Evolutionary conservation across 2,113 vertebrate species (phyloP).

Genomic region (Pantherophis guttatus): DNA sequence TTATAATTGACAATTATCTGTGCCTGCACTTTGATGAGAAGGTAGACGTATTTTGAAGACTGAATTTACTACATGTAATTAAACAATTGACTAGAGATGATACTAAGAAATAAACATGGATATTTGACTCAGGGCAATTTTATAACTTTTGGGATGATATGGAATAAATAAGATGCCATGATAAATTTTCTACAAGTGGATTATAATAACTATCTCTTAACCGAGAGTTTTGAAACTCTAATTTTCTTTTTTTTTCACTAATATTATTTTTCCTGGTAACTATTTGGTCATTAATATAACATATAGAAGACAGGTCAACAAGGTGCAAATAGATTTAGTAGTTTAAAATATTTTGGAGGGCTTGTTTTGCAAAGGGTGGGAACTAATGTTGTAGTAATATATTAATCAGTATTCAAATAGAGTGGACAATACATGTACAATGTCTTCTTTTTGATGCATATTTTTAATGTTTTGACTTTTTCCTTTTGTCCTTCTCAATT

Average conservation of each 20-base stretch:
- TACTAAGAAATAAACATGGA: not conserved
- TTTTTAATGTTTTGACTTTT: not conserved
- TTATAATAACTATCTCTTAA: not conserved
- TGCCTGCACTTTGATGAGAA: not conserved
- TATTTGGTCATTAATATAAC: not conserved
- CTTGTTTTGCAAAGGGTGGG: not conserved
- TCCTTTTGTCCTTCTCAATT: not conserved
- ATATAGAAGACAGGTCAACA: not conserved
- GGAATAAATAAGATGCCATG: not conserved
- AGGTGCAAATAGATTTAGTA: not conserved
- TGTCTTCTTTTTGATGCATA: not conserved
- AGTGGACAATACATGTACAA: not conserved
- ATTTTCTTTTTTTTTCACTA: not conserved
- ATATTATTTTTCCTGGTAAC: not conserved
- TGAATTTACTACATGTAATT: not conserved
- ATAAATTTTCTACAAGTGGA: not conserved
- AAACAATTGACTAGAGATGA: not conserved
- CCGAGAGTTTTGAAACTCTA: not conserved
- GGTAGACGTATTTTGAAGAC: not conserved
- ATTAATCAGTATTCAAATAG: not conserved
- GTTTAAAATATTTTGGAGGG: not conserved
- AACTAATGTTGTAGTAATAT: not conserved
- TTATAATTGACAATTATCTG: not conserved
- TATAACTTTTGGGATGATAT: not conserved
- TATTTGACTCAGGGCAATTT: not conserved